Evolutionary conservation across 2,888 invertebrate genomes (phyloP), one percentile per base, ranked within the genome.

Genomic region (Rugalucina vietnamica): DNA sequence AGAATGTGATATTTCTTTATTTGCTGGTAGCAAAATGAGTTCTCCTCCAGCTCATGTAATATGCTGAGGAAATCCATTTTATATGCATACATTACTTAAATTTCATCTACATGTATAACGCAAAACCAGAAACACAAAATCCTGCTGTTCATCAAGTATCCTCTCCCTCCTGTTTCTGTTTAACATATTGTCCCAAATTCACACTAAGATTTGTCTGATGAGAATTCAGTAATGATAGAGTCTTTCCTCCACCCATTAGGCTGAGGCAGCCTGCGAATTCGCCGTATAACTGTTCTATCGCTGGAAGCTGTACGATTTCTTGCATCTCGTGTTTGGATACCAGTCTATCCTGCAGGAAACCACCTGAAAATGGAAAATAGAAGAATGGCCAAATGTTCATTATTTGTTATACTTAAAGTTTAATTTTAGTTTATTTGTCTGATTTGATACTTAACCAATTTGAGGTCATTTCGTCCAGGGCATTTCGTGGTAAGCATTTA

Each of bases 141-240:
- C n/a, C n/a, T n/a, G n/a, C n/a, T n/a, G n/a, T n/a, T n/a, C n/a
- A n/a, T n/a, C n/a, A n/a, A n/a, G n/a, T n/a, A n/a, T n/a, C n/a
- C n/a, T n/a, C n/a, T 27, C 29, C 65, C 34, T 65, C 65, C 21
- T 65, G 65, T 3, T 18, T 65, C 34, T 86, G 84, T 75, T 83
- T 84, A 8, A 73, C 76, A 70, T 80, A 82, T 34, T 86, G 86
- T 72, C 82, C 77, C 12, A 86, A 72, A 60, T 77, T 86, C 24
- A 57, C 32, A n/a, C 81, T 75, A 39, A 86, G 71, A 29, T 57
- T 84, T 34, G 84, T 83, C 54, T 86, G 86, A 54, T 86, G 86
- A n/a, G 84, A 81, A 12, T 76, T 60, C 3, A 86, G 74, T 36
- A 84, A 76, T 1, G 81, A 75, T 1, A 77, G 72, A 1, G 84